Evolutionary conservation across 1,140 invertebrate species (phyloP), one percentile per base, ranked within the genome.

Genomic region (Neodiprion virginianus): DNA sequence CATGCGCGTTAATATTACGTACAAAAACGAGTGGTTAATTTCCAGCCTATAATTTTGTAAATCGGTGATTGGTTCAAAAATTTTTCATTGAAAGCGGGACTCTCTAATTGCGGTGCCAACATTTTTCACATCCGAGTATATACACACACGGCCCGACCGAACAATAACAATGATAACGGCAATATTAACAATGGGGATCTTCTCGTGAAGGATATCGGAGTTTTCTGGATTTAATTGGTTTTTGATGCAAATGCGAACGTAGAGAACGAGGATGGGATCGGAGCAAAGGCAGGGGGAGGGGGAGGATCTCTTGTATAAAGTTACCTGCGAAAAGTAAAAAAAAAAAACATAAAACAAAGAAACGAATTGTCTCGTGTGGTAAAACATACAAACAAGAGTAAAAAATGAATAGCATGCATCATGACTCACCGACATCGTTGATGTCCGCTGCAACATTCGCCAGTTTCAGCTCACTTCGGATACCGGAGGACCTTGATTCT

Each of bases 401-500:
- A 61, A 61, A 17, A 61, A 17, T 61, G 53, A 17, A 61, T 8
- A 17, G 11, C 53, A 12, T 61, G n/a, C 53, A 61, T 61, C 11
- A 8, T 61, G 53, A 61, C 53, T 61, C 53, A 61, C 53, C 3
- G 11, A 61, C 53, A 61, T 8, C 53, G 11, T 61, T 5, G 28
- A 40, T 40, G 53, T 61, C 11, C 53, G n/a, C 53, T 61, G 11
- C 53, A 61, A 61, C 53, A 17, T 61, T 61, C 53, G 0, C 53
- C 53, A 61, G 28, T 40, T 40, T 40, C 28, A 40, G 28, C 28
- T 40, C 28, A 40, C 28, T 40, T 40, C 28, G 53, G 53, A 61
- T 61, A 61, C 53, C 53, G 11, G 53, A 61, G 53, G 53, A 61
- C 53, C 53, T 61, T 61, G 53, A 61, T 61, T 17, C n/a, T 61